Percentiles rank a stretch among this genome's conserved stretches.
phyloP scores from a whole-genome alignment of 2,797 vertebrate genomes.

The Eremophila alpestris region DNA sequence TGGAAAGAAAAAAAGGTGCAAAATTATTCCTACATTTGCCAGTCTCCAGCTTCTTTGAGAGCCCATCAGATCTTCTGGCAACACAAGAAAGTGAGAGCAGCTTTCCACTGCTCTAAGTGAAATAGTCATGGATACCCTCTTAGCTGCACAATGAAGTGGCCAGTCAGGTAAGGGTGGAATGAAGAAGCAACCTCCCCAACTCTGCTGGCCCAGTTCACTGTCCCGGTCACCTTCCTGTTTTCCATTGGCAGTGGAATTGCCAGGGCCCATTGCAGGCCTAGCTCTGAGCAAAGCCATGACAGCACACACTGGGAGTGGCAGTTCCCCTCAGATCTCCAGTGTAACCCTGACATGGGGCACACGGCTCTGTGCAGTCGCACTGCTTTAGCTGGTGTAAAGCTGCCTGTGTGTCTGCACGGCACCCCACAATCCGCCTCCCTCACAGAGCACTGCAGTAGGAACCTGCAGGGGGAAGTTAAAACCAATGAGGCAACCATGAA shows the following conservation, averaged over 20 bases:
- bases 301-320: no score
- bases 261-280: no score
- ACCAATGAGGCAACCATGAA: not conserved
- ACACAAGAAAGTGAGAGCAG: not conserved
- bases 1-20: not conserved
- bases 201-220: not conserved
- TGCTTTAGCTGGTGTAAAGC: no score
- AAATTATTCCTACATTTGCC: not conserved
- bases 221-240: not conserved
- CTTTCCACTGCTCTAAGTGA: not conserved
- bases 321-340: no score
- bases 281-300: no score
- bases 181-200: not conserved
- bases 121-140: not conserved
- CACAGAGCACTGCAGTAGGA: fast-evolving
- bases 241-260: no score
- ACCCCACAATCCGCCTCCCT: not conserved
- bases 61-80: not conserved
- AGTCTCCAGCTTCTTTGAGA: not conserved
- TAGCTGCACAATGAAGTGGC: not conserved
- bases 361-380: no score
- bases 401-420: no score
- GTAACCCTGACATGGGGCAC: no score
- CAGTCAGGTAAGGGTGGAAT: not conserved
- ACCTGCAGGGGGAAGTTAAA: not conserved